Base-by-base conservation (phyloP, 2,888 invertebrate genomes). In the Adelognathus sp. region DNA sequence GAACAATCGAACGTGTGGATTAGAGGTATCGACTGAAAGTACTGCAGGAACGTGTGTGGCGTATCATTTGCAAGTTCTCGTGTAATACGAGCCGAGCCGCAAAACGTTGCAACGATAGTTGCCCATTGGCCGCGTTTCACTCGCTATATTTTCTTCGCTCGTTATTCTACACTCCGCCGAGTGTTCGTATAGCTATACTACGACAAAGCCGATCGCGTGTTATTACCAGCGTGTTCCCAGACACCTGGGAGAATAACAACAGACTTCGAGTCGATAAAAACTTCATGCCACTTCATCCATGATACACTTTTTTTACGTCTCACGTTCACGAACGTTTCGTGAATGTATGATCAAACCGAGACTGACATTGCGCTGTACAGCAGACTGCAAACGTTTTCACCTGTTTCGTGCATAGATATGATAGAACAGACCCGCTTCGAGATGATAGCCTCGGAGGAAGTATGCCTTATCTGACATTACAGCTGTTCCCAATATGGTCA, bases 91-190 rank as follows among this genome's bases (percentile, higher is more conserved):
- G n/a, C 63, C 72, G 64, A 78, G 56, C 69, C 77, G 56, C 36
- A 66, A 39, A 64, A 50, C 41, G 46, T 39, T 63, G 61, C 61
- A 69, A 75, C 63, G 52, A 70, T 76, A 58, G 69, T 52, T 61
- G 16, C 31, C 54, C 54, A 72, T 75, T 67, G 78, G 41, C 73
- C 76, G 78, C 60, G 66, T 81, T 81, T 79, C 73, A 73, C 73
- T 76, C 24, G 56, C 71, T 50, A 71, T 69, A 72, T 72, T 66
- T 67, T 61, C 67, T 58, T n/a, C 61, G 52, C 66, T 69, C 76
- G 50, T 56, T 58, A 66, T 66, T 66, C 46, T 66, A 27, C 36
- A 66, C 64, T 50, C 33, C 46, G 50, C 16, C 4, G 56, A 18
- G 27, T 46, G 56, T 56, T 58, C 36, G 33, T 44, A 61, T 52